Evolutionary conservation across 2,888 invertebrate genomes (phyloP).

Genomic region (Cancer borealis): DNA sequence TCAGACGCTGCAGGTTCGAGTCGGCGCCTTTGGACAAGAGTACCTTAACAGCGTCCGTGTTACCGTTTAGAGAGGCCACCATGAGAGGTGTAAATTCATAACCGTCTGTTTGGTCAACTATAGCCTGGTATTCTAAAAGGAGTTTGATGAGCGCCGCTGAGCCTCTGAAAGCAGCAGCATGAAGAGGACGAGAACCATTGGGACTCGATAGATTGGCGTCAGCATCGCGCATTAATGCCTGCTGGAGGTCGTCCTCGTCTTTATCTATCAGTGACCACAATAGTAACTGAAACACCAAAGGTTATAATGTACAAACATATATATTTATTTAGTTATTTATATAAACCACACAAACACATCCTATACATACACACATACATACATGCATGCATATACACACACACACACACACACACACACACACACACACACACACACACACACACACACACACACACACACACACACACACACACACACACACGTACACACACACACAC

Average conservation of each 20-base stretch:
- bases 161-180: slow-evolving; percentile 34
- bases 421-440: neutral
- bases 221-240: slow-evolving; percentile 24
- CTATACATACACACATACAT: neutral
- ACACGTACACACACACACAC: neutral
- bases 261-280: neutral
- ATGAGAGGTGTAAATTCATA: slow-evolving; percentile 63
- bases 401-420: neutral
- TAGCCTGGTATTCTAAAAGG: slow-evolving; percentile 31
- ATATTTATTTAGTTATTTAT: too few species aligned
- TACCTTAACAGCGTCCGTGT: neutral
- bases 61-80: slow-evolving; percentile 64
- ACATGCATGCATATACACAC: neutral
- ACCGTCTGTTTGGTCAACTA: neutral
- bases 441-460: neutral
- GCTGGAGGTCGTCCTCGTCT: neutral
- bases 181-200: slow-evolving; percentile 48
- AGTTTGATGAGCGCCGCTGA: neutral
- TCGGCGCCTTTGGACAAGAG: slow-evolving; percentile 45
- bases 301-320: too few species aligned
- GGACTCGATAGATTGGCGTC: slow-evolving; percentile 13
- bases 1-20: neutral
- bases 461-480: neutral
- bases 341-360: neutral
- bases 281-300: neutral